Percentiles rank a stretch among this genome's conserved stretches.
Evolutionary conservation across 2,888 invertebrate species (phyloP).

Genomic region (Alloplasta piceator): DNA sequence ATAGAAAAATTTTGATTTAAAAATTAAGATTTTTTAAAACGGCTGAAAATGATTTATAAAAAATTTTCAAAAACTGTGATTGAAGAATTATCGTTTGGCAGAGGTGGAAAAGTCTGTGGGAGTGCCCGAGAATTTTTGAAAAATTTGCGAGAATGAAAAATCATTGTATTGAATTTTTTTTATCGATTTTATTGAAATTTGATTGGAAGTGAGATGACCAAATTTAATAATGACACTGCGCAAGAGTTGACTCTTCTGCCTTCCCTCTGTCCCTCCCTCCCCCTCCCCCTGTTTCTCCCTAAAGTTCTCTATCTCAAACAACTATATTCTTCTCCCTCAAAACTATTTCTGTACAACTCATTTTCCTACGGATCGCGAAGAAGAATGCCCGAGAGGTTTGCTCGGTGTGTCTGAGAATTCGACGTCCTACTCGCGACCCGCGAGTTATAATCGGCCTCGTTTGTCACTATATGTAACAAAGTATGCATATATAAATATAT

Average conservation of each 20-base stretch:
- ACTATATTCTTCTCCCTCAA: conserved; percentile 53
- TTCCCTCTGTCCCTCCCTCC: conserved; percentile 42
- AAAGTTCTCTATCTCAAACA: conserved; percentile 43
- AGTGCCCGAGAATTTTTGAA: too few relatives aligned
- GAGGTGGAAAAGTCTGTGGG: too few relatives aligned
- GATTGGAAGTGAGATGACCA: too few relatives aligned
- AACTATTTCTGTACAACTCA: conserved; percentile 68
- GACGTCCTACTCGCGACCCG: conserved; percentile 65
- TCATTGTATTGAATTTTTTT: too few relatives aligned
- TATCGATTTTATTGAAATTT: too few relatives aligned
- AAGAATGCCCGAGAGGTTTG: conserved; percentile 64
- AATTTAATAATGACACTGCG: conserved; percentile 49
- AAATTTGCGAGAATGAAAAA: too few relatives aligned
- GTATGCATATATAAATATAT: conserved; percentile 48
- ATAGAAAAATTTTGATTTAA: too few relatives aligned
- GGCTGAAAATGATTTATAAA: too few relatives aligned
- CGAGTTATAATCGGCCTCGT: conserved; percentile 67
- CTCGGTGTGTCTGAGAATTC: conserved; percentile 65
- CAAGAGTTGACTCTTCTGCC: too few relatives aligned
- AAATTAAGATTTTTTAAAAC: too few relatives aligned
- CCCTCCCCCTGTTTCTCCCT: conserved; percentile 26
- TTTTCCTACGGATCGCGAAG: conserved; percentile 67
- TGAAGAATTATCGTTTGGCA: too few relatives aligned
- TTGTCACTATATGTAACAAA: conserved; percentile 38
- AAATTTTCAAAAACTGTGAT: too few relatives aligned